phyloP scores from a whole-genome alignment of 1,140 invertebrate genomes.

The Harpegnathos saltator region DNA sequence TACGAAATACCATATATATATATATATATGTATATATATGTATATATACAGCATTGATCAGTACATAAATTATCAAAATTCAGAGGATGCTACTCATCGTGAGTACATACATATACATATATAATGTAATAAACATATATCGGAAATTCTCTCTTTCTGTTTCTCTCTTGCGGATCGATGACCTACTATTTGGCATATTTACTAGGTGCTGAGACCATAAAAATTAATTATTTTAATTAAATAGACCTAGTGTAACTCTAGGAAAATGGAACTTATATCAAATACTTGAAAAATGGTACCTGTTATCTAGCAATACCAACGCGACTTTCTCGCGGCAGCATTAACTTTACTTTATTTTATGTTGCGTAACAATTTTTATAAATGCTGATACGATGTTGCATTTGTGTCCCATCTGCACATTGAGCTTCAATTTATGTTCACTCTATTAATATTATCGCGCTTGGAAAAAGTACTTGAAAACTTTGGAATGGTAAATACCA shows the following conservation, averaged over 20 bases:
- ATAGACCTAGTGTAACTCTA: conserved; percentile 17
- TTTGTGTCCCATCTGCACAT: neutral
- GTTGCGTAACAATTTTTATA: conserved; percentile 57
- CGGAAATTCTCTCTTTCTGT: neutral
- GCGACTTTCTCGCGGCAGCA: conserved; percentile 9
- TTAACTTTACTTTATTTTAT: conserved; percentile 33
- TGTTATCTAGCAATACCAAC: conserved; percentile 25
- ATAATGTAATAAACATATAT: neutral
- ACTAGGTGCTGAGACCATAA: conserved; percentile 1
- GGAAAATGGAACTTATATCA: conserved; percentile 1
- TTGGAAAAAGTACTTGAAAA: conserved; percentile 9
- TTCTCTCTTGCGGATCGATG: neutral
- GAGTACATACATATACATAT: neutral
- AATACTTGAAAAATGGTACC: conserved; percentile 5
- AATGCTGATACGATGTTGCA: conserved; percentile 28
- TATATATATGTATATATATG: conserved; percentile 27
- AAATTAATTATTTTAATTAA: conserved; percentile 57
- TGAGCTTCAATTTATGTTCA: conserved; percentile 15
- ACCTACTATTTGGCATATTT: conserved; percentile 64
- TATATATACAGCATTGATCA: conserved; percentile 23
- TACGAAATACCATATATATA: conserved; percentile 62
- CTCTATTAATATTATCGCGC: neutral
- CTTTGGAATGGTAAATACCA: conserved; percentile 11
- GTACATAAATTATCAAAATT: conserved; percentile 67
- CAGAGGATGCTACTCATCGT: conserved; percentile 29